A percentile compares a stretch with the other conserved stretches of the same genome.
These are phyloP conservation scores for Drosophila asahinai DNA, from an alignment of 1,140 invertebrate genomes.

Conservation along the genomic window DNA sequence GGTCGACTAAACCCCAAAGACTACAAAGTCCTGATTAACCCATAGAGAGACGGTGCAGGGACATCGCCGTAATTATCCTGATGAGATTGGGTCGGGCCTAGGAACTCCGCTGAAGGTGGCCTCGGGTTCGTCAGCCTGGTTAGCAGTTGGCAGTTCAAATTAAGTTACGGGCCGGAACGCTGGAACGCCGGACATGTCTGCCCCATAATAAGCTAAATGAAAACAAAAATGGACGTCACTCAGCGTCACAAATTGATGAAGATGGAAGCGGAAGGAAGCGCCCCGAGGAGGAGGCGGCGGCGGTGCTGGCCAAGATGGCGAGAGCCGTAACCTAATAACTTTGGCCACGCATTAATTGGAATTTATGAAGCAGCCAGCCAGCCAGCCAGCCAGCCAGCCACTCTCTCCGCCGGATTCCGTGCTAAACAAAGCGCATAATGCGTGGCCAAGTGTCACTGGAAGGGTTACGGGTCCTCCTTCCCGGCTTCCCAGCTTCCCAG, in stretches of 20 bases:
- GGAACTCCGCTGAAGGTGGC: conserved; percentile 32
- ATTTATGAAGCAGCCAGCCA: conserved; percentile 66
- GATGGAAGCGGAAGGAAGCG: conserved; percentile 54
- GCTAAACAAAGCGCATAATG: conserved; percentile 72
- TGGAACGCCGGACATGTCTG: conserved; percentile 65
- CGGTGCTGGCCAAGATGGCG: conserved; percentile 4
- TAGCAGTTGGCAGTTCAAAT: conserved; percentile 40
- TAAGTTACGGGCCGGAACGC: conserved; percentile 55
- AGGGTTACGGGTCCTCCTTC: conserved; percentile 48
- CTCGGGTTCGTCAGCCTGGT: conserved; percentile 54
- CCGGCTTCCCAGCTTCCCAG: conserved; percentile 1
- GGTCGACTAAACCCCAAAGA: conserved; percentile 56
- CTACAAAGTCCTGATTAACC: conserved; percentile 73
- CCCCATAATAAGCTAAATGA: conserved; percentile 75
- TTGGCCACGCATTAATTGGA: conserved; percentile 75
- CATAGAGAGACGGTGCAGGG: conserved; percentile 52
- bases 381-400: conserved; percentile 15
- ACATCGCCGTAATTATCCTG: conserved; percentile 64
- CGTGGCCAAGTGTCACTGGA: conserved; percentile 40
- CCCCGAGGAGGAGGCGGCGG: neutral
- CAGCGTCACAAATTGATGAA: conserved; percentile 63
- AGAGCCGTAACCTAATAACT: conserved; percentile 75
- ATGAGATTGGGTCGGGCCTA: conserved; percentile 57
- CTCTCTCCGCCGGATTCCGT: conserved; percentile 14
- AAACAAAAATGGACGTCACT: conserved; percentile 74